phyloP scores from a whole-genome alignment of 2,888 invertebrate genomes.

The Ormyrus nitidulus region DNA sequence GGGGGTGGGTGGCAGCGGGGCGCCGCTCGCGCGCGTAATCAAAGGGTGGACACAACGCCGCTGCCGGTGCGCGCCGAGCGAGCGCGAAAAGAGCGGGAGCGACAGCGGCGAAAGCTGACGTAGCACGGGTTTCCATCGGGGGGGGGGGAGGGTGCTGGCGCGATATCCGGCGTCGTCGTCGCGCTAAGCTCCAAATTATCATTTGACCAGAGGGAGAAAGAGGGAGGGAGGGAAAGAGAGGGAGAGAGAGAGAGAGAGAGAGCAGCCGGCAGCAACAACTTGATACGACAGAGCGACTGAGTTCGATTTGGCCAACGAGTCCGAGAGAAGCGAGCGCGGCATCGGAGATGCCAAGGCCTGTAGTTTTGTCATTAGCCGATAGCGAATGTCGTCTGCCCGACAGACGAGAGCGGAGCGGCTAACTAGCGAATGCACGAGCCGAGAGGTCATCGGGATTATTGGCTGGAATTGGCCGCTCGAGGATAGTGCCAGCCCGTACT shows the following conservation, averaged over 20 bases:
- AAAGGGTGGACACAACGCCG: slow-evolving; percentile 70
- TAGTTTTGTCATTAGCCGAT: slow-evolving; percentile 76
- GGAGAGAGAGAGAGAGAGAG: slow-evolving; percentile 1
- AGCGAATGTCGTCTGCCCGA: slow-evolving; percentile 68
- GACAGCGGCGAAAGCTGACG: no score
- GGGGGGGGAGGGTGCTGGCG: slow-evolving; percentile 44
- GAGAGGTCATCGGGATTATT: slow-evolving; percentile 72
- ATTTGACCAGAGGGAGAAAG: slow-evolving; percentile 65
- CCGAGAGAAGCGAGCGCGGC: slow-evolving; percentile 32
- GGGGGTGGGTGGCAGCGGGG: slow-evolving; percentile 61
- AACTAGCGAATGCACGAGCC: slow-evolving; percentile 3
- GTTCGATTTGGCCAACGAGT: slow-evolving; percentile 44
- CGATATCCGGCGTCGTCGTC: slow-evolving; percentile 63
- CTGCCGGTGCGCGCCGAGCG: slow-evolving; percentile 52
- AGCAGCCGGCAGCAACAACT: slow-evolving; percentile 71
- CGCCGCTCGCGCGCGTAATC: slow-evolving; percentile 69
- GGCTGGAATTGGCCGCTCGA: slow-evolving; percentile 71
- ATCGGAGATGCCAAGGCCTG: slow-evolving; percentile 68
- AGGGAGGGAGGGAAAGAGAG: slow-evolving; percentile 2
- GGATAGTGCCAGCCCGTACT: slow-evolving; percentile 28
- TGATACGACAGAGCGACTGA: slow-evolving; percentile 67
- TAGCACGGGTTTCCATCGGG: slow-evolving; percentile 2
- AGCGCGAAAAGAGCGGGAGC: neutral
- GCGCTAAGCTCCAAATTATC: slow-evolving; percentile 70
- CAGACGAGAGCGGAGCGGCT: slow-evolving; percentile 63